Evolutionary conservation across 2,888 invertebrate genomes (phyloP), one percentile per base, ranked within the genome.

Genomic region (Melipona beecheii): DNA sequence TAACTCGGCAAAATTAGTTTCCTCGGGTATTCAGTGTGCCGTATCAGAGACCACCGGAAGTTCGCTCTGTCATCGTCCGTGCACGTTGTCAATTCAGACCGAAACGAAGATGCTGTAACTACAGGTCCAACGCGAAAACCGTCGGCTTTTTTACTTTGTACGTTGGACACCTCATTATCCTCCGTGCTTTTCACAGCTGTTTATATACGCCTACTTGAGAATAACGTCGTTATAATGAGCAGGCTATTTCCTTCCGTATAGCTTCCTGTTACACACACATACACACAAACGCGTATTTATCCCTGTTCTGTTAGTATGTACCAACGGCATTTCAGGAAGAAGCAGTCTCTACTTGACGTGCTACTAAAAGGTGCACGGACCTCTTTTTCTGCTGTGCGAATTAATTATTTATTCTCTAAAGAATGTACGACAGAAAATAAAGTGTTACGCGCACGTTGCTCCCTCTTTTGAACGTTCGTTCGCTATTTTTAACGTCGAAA

Each of bases 181-280:
- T 75, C 65, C 62, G 52, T 74, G 64, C 80, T 80, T 81, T 78
- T 81, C 73, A 75, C 56, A 54, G 60, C 80, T 80, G 76, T 86
- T 84, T 86, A 83, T 83, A 76, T 77, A 78, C 83, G 81, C 78
- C 65, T 84, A 84, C 81, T 78, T 83, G 75, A 85, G 70, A 78
- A 68, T 84, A 86, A 86, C 83, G 64, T 82, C 84, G 75, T 89
- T 76, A 86, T 86, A 89, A 89, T 70, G 83, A 87, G 81, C 43
- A 54, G 43, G 54, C 54, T 77, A 54, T 80, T 75, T 73, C 54
- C 71, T 82, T 83, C 64, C 43, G 17, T 52, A 31, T 21, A 66
- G 64, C 50, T 78, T 75, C 54, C 75, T 49, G 72, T 87, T 71
- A 62, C 4, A 58, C 36, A 54, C 36, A 27, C 4, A 19, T 19